A percentile compares a stretch with the other conserved stretches of the same genome.
Evolutionary conservation across 1,140 invertebrate genomes (phyloP).

Genomic region (Scaptomyza hsui): DNA sequence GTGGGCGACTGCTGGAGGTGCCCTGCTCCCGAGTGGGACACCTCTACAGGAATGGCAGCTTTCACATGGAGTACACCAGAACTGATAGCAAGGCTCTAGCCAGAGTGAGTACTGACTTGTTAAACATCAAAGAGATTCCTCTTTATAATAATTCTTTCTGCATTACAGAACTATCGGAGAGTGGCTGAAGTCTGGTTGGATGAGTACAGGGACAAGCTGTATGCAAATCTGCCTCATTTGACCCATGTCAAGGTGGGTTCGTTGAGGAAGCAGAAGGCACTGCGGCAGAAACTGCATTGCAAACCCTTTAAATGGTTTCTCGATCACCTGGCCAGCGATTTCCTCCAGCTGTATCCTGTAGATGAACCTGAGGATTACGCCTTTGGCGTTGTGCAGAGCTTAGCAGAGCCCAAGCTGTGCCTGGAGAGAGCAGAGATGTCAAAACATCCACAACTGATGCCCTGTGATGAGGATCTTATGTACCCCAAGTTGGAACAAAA

Average conservation of each 20-base stretch:
- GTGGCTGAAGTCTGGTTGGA: slow-evolving; percentile 99
- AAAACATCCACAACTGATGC: slow-evolving; percentile 86
- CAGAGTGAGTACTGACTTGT: slow-evolving; percentile 34
- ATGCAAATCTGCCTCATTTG: slow-evolving; percentile 91
- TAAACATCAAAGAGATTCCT: neutral
- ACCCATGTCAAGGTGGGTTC: slow-evolving; percentile 88
- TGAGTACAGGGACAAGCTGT: slow-evolving; percentile 95
- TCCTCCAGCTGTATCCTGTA: slow-evolving; percentile 94
- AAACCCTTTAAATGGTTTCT: slow-evolving; percentile 98
- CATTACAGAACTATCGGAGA: slow-evolving; percentile 91
- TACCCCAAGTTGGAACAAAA: slow-evolving; percentile 85
- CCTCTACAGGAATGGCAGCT: slow-evolving; percentile 86
- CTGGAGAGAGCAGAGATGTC: slow-evolving; percentile 88
- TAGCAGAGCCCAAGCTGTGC: slow-evolving; percentile 88
- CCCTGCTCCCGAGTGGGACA: slow-evolving; percentile 98
- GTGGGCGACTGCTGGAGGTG: slow-evolving; percentile 93
- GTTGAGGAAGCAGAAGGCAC: slow-evolving; percentile 88
- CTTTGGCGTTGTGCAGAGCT: slow-evolving; percentile 89
- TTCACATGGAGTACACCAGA: slow-evolving; percentile 42
- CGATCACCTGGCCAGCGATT: slow-evolving; percentile 95
- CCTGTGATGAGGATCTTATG: slow-evolving; percentile 84
- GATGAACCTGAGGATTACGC: slow-evolving; percentile 94
- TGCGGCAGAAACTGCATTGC: slow-evolving; percentile 91
- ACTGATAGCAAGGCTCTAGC: slow-evolving; percentile 30
- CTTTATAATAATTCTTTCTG: too few species aligned